A percentile compares a stretch with the other conserved stretches of the same genome.
These are phyloP conservation scores for Meriones psammophilus DNA, from an alignment of 2,797 vertebrate species.

Conservation along the genomic window DNA sequence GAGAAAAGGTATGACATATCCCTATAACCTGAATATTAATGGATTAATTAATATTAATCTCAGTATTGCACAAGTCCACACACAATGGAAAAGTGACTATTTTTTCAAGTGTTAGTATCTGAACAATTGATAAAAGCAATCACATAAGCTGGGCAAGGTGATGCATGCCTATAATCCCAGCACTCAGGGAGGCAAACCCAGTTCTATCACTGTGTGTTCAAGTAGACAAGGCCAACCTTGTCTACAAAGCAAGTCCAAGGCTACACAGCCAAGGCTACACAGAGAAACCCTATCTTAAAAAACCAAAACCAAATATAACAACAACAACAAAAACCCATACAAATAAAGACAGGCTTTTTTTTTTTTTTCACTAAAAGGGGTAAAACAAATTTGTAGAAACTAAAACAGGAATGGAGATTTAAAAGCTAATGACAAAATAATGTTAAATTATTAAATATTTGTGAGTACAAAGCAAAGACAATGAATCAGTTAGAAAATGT, in stretches of 20 bases:
- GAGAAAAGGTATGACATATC: not conserved
- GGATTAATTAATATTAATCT: not conserved
- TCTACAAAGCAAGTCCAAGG: no score
- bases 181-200: no score
- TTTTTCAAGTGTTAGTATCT: not conserved
- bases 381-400: not conserved
- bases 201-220: no score
- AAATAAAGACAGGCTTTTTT: not conserved
- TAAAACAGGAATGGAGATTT: not conserved
- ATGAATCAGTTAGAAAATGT: not conserved
- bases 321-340: no score
- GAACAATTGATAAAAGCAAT: not conserved
- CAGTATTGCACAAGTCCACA: no score
- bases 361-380: not conserved
- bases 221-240: no score
- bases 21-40: not conserved
- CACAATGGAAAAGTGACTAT: no score
- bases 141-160: no score
- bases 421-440: not conserved
- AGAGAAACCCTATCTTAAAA: no score
- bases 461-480: not conserved
- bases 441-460: not conserved
- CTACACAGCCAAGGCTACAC: no score
- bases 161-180: no score
- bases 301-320: no score